Evolutionary conservation across 2,113 vertebrate genomes (phyloP).

Genomic region (Lepus timidus): DNA sequence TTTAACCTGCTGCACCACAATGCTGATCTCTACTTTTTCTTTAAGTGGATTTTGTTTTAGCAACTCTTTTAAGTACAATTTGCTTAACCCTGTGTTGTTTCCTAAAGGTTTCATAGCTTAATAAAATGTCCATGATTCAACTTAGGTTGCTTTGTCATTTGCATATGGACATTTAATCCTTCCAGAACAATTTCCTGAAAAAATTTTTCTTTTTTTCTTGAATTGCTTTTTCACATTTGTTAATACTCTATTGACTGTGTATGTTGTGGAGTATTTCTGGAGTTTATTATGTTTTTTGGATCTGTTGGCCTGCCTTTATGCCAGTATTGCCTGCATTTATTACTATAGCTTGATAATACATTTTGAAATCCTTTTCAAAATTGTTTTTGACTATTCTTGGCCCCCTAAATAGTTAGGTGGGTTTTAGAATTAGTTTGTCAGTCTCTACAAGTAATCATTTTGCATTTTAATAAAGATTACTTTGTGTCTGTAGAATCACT

Average conservation of each 20-base stretch:
- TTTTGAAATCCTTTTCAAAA: neutral
- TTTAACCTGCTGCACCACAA: too few species aligned
- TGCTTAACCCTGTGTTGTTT: neutral
- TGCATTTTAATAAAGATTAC: neutral
- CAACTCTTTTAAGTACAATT: neutral
- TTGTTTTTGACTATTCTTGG: neutral
- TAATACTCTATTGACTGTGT: neutral
- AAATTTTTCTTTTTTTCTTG: neutral
- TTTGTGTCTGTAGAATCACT: neutral
- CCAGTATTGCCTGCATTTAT: neutral
- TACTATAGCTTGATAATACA: neutral
- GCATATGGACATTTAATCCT: neutral
- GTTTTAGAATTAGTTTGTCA: conserved; percentile 16
- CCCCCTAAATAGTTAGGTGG: neutral
- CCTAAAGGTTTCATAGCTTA: neutral
- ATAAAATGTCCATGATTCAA: neutral
- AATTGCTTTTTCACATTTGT: neutral
- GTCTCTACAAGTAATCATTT: neutral
- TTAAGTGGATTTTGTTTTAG: neutral
- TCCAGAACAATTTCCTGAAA: neutral
- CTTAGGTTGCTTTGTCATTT: conserved; percentile 28
- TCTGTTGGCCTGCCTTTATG: neutral
- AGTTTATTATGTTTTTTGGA: neutral
- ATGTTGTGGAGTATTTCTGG: neutral
- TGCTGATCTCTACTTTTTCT: neutral